Conservation (phyloP, 2,113 vertebrate genomes). For the Sinocyclocheilus maitianheensis region DNA sequence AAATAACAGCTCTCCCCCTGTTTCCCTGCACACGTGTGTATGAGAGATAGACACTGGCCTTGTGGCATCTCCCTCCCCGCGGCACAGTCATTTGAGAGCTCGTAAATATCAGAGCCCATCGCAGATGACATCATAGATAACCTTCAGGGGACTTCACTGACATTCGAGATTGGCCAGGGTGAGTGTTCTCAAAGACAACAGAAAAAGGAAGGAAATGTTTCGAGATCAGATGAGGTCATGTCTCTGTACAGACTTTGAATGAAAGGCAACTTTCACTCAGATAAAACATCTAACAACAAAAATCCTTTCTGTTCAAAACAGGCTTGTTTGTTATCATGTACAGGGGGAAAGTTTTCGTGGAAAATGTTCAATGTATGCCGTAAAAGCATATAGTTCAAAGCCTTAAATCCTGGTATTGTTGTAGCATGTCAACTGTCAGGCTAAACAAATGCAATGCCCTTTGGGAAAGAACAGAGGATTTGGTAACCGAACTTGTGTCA, state of each 20-base stretch:
- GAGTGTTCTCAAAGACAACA: constrained; percentile 12
- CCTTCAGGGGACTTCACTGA: constrained; percentile 46
- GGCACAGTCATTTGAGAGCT: constrained; percentile 45
- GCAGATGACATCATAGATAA: constrained; percentile 45
- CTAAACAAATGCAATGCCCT: background rate
- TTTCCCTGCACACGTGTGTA: constrained; percentile 26
- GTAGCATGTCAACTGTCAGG: background rate
- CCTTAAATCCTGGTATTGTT: background rate
- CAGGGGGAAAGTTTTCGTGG: background rate
- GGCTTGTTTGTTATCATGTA: background rate
- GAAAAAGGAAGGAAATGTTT: constrained; percentile 20
- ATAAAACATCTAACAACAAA: background rate
- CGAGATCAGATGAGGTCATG: constrained; percentile 10
- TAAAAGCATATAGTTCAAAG: background rate
- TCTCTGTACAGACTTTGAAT: background rate
- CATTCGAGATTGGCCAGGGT: constrained; percentile 33
- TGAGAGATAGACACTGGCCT: background rate
- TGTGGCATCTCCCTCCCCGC: constrained; percentile 46
- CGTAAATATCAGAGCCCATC: constrained; percentile 32
- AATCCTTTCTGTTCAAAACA: background rate
- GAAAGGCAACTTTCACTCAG: background rate
- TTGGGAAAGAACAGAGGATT: background rate
- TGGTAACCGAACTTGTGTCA: background rate
- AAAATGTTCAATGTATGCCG: background rate
- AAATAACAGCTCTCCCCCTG: background rate